Percentiles rank a stretch among this genome's conserved stretches.
These are phyloP conservation scores for Esperia sulphurella DNA, from an alignment of 2,888 invertebrate species.

Conservation along the genomic window DNA sequence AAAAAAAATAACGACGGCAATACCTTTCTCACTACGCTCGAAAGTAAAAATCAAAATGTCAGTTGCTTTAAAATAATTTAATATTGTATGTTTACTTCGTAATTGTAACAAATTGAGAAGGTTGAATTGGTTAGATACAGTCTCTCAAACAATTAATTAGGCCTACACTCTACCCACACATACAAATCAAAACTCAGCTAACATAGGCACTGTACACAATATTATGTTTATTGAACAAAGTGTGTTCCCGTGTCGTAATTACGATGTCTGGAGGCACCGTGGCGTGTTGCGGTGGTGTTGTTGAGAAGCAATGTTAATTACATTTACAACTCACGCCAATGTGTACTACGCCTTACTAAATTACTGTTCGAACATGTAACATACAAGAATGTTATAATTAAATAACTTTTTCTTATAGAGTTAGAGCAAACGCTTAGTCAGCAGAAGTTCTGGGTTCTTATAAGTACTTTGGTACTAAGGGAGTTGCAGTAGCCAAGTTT, in stretches of 20 bases:
- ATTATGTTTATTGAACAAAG: background rate
- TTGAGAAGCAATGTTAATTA: slow-evolving; percentile 17
- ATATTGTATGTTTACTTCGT: no score
- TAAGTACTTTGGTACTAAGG: background rate
- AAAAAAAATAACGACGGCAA: no score
- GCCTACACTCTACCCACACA: no score
- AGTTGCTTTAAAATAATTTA: no score
- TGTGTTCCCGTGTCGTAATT: slow-evolving; percentile 10
- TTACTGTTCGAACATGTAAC: slow-evolving; percentile 16
- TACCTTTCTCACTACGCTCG: no score
- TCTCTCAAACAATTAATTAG: no score
- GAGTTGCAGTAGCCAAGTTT: background rate
- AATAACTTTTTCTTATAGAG: background rate
- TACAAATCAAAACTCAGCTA: no score
- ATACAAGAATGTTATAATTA: background rate
- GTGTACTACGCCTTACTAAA: slow-evolving; percentile 16
- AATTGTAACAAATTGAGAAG: no score
- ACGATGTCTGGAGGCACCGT: slow-evolving; percentile 10
- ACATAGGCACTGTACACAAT: background rate
- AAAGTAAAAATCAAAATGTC: no score
- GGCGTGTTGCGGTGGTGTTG: slow-evolving; percentile 8
- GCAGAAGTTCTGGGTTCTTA: background rate
- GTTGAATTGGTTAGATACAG: no score
- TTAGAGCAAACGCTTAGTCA: background rate
- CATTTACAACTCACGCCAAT: slow-evolving; percentile 17